Evolutionary conservation across 2,888 invertebrate species (phyloP).

Genomic region (Mythimna ferrago): DNA sequence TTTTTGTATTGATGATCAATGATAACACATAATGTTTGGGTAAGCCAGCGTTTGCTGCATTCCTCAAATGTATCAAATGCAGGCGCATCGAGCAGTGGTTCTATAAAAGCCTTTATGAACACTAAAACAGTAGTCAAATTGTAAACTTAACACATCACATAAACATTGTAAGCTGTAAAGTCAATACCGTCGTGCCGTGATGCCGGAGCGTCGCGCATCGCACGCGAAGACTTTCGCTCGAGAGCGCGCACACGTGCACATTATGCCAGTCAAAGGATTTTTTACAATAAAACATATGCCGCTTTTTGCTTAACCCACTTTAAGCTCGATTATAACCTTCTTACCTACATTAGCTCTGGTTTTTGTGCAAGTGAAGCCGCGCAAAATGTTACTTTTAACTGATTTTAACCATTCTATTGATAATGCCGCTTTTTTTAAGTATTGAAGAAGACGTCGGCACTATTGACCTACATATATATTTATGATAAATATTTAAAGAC

Average conservation of each 20-base stretch:
- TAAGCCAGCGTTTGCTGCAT: too few species aligned
- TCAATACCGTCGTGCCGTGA: conserved; percentile 51
- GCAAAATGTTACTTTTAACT: conserved; percentile 64
- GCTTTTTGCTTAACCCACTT: conserved; percentile 91
- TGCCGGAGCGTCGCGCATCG: conserved; percentile 62
- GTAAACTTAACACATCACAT: neutral
- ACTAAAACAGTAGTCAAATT: neutral
- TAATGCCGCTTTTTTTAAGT: conserved; percentile 37
- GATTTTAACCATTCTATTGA: conserved; percentile 61
- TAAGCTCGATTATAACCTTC: conserved; percentile 89
- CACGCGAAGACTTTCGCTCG: conserved; percentile 81
- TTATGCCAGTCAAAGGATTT: conserved; percentile 86
- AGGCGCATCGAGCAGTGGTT: neutral
- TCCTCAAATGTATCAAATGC: too few species aligned
- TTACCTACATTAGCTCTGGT: conserved; percentile 89
- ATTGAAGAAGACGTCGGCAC: conserved; percentile 7
- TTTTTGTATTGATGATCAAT: too few species aligned
- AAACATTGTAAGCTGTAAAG: conserved; percentile 23
- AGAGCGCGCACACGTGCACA: conserved; percentile 87
- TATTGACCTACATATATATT: conserved; percentile 48
- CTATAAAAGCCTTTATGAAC: neutral
- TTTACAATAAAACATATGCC: conserved; percentile 90
- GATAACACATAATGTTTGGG: too few species aligned
- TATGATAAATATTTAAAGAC: conserved; percentile 7
- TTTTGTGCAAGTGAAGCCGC: conserved; percentile 80